Base-by-base conservation (phyloP, 2,888 invertebrate species). In the Osmoderma eremita region DNA sequence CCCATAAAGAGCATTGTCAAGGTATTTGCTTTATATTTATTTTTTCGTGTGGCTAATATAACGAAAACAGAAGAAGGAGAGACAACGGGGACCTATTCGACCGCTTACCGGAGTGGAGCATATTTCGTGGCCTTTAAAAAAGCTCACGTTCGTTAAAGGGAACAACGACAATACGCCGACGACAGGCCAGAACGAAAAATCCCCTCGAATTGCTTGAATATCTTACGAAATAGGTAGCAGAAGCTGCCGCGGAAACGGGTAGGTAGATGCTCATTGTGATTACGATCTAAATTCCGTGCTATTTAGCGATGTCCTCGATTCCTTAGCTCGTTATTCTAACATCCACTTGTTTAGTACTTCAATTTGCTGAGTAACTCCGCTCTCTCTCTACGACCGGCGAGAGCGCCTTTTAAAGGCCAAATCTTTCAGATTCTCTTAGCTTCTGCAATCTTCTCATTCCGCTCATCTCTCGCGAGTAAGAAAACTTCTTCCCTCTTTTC, bases 291-390 rank as follows among this genome's bases (percentile, higher is more conserved):
- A 53, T 51, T 65, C 56, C 48, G 56, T 39, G 68, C 67, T 69
- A 70, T 75, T 77, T 75, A 76, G 75, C 75, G 72, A 76, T 76
- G 76, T 76, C 77, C 78, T 77, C 75, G 77, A 77, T 78, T 78
- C 75, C 75, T 76, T 75, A 75, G 78, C 72, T 78, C 78, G 76
- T 79, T 78, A 79, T 75, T 76, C 74, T 75, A 76, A 77, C 77
- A 77, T 77, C 73, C 73, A 73, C 75, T 77, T 78, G 74, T 78
- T 79, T 78, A 78, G 77, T 77, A 74, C 75, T 72, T 78, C 78
- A 79, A 80, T 80, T 80, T 79, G 78, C 77, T 76, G 77, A 78
- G 77, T 65, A 65, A 65, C 58, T 54, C 45, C 50, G 49, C 24
- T 41, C 64, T 41, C 15, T 42, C 39, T 50, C 13, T 36, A 12